A percentile compares a stretch with the other conserved stretches of the same genome.
These are phyloP conservation scores for Onychorhynchus coronatus DNA, from an alignment of 2,113 vertebrate genomes.

Conservation along the genomic window DNA sequence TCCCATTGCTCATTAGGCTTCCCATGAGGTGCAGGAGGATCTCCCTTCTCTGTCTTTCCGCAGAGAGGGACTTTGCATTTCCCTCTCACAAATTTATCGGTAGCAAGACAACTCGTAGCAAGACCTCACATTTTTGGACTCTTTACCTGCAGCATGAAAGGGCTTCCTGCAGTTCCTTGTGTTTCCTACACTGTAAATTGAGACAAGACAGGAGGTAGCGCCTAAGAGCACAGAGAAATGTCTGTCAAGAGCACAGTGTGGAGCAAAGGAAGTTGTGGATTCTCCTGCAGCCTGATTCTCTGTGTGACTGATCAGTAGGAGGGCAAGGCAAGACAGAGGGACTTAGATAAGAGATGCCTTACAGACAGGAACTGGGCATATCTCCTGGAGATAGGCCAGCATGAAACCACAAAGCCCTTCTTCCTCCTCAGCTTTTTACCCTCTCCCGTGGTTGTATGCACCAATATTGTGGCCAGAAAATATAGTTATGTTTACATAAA, in stretches of 20 bases:
- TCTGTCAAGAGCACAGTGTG: background rate
- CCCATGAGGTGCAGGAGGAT: background rate
- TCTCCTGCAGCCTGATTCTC: background rate
- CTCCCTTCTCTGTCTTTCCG: background rate
- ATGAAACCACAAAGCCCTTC: background rate
- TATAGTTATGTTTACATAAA: background rate
- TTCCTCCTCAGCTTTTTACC: background rate
- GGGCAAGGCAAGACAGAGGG: background rate
- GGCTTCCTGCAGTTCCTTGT: background rate
- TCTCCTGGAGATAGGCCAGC: background rate
- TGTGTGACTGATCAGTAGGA: background rate
- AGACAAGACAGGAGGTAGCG: background rate
- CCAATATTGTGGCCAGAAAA: background rate
- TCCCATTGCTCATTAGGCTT: background rate
- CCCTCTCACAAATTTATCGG: background rate
- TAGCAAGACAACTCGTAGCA: background rate
- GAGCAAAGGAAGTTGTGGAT: background rate
- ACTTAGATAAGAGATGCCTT: background rate
- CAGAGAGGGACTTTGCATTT: background rate
- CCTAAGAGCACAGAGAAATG: background rate
- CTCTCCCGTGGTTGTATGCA: background rate
- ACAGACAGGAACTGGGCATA: background rate
- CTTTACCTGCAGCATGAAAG: background rate
- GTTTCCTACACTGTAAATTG: background rate
- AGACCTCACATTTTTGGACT: background rate